Conservation (phyloP, 2,113 vertebrate species). For the Ariopsis seemanni region DNA sequence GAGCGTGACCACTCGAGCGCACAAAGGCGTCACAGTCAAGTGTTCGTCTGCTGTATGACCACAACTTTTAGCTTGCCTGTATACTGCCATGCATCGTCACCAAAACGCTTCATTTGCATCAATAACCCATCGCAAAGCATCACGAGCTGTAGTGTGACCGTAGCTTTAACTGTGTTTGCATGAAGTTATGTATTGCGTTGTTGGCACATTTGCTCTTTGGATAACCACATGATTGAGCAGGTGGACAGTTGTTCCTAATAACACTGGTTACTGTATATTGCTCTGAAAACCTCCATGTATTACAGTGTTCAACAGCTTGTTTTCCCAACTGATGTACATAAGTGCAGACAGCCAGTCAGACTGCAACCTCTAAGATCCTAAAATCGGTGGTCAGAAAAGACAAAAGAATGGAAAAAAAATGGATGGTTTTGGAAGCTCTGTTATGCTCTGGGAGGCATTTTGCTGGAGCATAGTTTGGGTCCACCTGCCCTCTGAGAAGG, state of each 20-base stretch:
- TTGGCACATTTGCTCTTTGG: background rate
- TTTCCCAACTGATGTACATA: background rate
- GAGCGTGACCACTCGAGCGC: too few relatives aligned
- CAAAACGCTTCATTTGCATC: too few relatives aligned
- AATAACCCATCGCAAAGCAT: too few relatives aligned
- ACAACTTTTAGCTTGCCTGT: too few relatives aligned
- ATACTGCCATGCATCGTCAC: too few relatives aligned
- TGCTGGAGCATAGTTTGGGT: background rate
- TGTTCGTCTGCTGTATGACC: too few relatives aligned
- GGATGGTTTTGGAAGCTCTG: background rate
- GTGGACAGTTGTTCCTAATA: background rate
- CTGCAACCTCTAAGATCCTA: background rate
- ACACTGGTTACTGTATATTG: background rate
- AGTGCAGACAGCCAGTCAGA: background rate
- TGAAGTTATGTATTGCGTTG: background rate
- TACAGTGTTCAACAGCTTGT: background rate
- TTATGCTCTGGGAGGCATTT: background rate
- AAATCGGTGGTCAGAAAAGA: background rate
- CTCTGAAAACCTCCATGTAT: background rate
- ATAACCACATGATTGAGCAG: background rate
- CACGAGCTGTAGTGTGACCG: too few relatives aligned
- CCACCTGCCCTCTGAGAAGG: background rate
- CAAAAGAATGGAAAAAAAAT: background rate
- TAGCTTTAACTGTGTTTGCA: background rate
- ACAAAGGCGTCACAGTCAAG: too few relatives aligned